Base-by-base conservation (phyloP, 1,140 invertebrate genomes). In the Teleogryllus occipitalis region DNA sequence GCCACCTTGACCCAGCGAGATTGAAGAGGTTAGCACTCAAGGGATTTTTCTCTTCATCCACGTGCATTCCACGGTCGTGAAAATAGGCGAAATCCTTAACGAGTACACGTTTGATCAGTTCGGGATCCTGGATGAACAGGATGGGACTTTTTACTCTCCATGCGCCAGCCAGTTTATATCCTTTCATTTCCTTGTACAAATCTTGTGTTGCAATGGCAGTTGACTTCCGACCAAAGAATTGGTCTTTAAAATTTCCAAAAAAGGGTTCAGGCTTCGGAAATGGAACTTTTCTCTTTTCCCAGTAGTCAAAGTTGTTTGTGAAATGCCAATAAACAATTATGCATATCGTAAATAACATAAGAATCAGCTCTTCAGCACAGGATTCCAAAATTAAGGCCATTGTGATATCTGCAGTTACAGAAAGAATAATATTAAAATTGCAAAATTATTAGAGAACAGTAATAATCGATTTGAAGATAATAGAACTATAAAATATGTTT, bases 21-120 rank as follows among this genome's bases (percentile, higher is more conserved):
- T 72, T 72, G 47, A 83, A 78, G 4, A 84, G 74, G 8, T 74
- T 48, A 7, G 27, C 65, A 27, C 27, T 8, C 18, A 80, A 8
- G 75, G 54, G 74, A 12, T 80, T 81, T 6, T 85, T 84, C 22
- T 86, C 82, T 22, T 88, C 86, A 78, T 89, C 88, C 65, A 86
- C 86, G 80, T 87, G 89, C 77, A 88, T 84, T 0, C 88, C 87
- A 27, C 89, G 87, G 49, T 89, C 88, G 81, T 88, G 86, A 80
- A 90, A 91, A 83, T 88, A 85, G 75, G 86, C 85, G 81, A 90
- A 91, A 83, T 92, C 89, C 83, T 89, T 90, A 15, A 91, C 86
- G 75, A 91, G 83, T 8, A 92, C 86, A 48, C 86, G 85, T 74
- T 90, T 89, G 7, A 90, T 88, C 65, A 91, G 82, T 49, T 90